Conservation (phyloP, 2,888 invertebrate species). For the Sinopyrophorus schimmeli region DNA sequence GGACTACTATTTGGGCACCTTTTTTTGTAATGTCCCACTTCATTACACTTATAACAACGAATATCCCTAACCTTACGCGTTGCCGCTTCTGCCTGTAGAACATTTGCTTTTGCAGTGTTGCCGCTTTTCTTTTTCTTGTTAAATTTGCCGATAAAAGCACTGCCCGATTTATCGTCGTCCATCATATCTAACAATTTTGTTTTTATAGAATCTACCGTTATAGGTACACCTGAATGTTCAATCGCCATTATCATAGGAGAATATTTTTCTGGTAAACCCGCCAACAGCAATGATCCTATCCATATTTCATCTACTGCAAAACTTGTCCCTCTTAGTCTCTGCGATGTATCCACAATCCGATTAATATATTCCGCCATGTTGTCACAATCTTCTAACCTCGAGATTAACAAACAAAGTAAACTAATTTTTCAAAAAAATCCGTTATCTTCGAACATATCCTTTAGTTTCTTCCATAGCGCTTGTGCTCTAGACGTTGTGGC, state of each 20-base stretch:
- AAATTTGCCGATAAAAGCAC: constrained; percentile 15
- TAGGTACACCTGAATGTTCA: constrained; percentile 28
- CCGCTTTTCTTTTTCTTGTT: no score
- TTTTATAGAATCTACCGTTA: constrained; percentile 28
- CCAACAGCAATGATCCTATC: constrained; percentile 40
- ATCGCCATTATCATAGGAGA: constrained; percentile 35
- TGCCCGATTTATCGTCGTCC: background rate
- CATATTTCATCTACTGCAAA: constrained; percentile 41
- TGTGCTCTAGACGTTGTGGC: constrained; percentile 12
- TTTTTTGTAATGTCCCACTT: constrained; percentile 36
- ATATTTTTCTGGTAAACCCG: constrained; percentile 31
- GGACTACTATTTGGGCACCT: constrained; percentile 34
- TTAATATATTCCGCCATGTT: constrained; percentile 41
- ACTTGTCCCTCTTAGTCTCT: constrained; percentile 38
- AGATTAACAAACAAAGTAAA: constrained; percentile 39
- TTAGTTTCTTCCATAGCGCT: constrained; percentile 32
- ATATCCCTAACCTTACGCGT: no score
- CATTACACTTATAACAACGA: constrained; percentile 34
- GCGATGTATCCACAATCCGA: constrained; percentile 39
- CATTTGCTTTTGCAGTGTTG: no score
- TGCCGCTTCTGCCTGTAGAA: no score
- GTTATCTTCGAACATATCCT: constrained; percentile 39
- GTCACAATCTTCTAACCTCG: constrained; percentile 37
- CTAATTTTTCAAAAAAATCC: constrained; percentile 41
- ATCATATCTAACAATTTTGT: constrained; percentile 25